Base-by-base conservation (phyloP, 2,888 invertebrate species). In the Amaurobius ferox region DNA sequence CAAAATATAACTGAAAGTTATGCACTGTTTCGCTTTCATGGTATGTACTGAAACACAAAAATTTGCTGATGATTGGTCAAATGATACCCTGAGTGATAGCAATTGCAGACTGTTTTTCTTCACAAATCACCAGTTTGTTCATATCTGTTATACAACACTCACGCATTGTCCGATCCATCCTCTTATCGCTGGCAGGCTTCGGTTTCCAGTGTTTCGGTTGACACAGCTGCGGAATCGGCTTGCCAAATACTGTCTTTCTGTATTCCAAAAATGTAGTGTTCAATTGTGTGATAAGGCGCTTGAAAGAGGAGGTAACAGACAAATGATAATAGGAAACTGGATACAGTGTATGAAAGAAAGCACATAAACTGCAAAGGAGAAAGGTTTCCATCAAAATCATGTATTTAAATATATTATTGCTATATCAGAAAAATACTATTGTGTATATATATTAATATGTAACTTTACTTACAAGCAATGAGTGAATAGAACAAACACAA, bases 261-360 rank as follows among this genome's bases (percentile, higher is more conserved):
- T 68, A 61, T 71, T 1, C 40, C 40, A 19, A 86, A 68, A n/a
- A 86, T 39, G 6, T 55, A 30, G 2, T 55, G 19, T 44, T 86
- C 86, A 0, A 86, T 6, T 1, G n/a, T 48, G n/a, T 71, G 64
- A 29, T 79, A 81, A 0, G 88, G 86, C 0, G 55, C 68, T 70
- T 86, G 81, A 44, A 88, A 88, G 13, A 86, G 19, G 16, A 88
- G 32, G 28, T 81, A 88, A 11, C 78, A 78, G 6, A 78, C 48
- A 28, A 76, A 86, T 19, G 86, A 70, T 66, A 88, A 32, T 13
- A 66, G 16, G 1, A 81, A 88, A 9, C 86, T 88, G 1, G 73
- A 5, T 11, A 78, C 55, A 2, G 74, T 40, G 35, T 88, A 88
- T 9, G 86, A 70, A 6, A 86, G 35, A 48, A 88, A 88, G 67